These are phyloP conservation scores for Strigamia crassipes DNA, from an alignment of 2,888 invertebrate species.

Conservation along the genomic window DNA sequence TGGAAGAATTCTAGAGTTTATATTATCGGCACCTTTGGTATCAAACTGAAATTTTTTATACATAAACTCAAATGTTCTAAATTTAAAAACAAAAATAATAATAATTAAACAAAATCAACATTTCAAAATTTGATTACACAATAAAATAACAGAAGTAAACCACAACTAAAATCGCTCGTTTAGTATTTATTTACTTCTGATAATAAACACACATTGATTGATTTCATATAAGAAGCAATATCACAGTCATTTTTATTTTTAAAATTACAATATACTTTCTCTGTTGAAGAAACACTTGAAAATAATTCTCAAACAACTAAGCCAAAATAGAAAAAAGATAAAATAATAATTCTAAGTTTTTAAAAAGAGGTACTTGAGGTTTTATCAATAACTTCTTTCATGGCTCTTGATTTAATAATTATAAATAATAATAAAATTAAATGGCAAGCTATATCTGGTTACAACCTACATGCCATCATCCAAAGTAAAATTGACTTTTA, in stretches of 20 bases:
- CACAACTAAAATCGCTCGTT: too few relatives aligned
- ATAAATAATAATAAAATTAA: not conserved
- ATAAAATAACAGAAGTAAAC: not conserved
- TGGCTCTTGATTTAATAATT: not conserved
- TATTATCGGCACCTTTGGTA: not conserved
- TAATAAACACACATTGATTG: not conserved
- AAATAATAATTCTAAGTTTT: not conserved
- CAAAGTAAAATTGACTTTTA: not conserved
- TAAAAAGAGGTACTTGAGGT: not conserved
- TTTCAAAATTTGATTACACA: not conserved
- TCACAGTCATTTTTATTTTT: not conserved
- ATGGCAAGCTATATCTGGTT: not conserved
- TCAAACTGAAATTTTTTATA: not conserved
- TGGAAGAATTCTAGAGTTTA: not conserved
- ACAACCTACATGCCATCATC: not conserved
- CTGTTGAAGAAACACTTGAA: too few relatives aligned
- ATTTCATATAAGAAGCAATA: not conserved
- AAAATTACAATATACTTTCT: not conserved
- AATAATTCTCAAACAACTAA: not conserved
- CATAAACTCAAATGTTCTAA: not conserved
- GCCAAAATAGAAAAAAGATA: not conserved
- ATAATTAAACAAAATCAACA: not conserved
- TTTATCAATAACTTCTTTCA: not conserved
- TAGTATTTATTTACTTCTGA: too few relatives aligned
- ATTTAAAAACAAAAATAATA: not conserved